Percentiles rank a stretch among this genome's conserved stretches.
These are phyloP conservation scores for Brachionus rotundiformis DNA, from an alignment of 1,140 invertebrate species.

Conservation along the genomic window DNA sequence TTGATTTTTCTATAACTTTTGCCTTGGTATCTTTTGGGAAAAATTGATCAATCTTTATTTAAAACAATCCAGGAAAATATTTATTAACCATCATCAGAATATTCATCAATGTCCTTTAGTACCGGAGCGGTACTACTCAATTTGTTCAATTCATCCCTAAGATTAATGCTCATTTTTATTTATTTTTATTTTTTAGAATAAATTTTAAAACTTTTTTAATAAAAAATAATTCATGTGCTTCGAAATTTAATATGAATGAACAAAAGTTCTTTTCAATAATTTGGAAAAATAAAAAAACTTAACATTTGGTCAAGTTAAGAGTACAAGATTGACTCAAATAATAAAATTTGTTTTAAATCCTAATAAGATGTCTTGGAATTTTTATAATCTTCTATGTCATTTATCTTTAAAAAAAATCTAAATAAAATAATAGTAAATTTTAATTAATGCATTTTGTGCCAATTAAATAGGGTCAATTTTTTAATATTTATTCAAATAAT, in stretches of 20 bases:
- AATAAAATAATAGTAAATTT: no score
- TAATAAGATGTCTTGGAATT: no score
- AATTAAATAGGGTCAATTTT: no score
- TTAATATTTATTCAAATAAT: no score
- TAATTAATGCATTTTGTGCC: no score
- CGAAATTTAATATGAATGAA: neutral
- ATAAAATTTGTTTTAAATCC: no score
- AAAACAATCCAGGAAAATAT: neutral
- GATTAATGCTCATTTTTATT: slow-evolving; percentile 43
- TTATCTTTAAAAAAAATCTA: no score
- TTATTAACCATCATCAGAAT: slow-evolving; percentile 31
- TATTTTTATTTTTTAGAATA: neutral
- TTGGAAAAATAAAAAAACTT: neutral
- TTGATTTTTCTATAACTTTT: slow-evolving; percentile 26
- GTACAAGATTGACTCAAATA: no score
- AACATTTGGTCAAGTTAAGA: no score
- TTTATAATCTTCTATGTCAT: no score
- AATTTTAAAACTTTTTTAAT: no score
- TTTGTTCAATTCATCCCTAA: slow-evolving; percentile 46
- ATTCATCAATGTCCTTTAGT: slow-evolving; percentile 26
- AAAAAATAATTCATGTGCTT: slow-evolving; percentile 15
- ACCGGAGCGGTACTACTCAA: slow-evolving; percentile 45
- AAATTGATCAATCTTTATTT: slow-evolving; percentile 8
- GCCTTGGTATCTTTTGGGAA: slow-evolving; percentile 36
- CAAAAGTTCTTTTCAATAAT: neutral